A percentile compares a stretch with the other conserved stretches of the same genome.
Evolutionary conservation across 2,113 vertebrate species (phyloP).

Genomic region (Albula goreensis): DNA sequence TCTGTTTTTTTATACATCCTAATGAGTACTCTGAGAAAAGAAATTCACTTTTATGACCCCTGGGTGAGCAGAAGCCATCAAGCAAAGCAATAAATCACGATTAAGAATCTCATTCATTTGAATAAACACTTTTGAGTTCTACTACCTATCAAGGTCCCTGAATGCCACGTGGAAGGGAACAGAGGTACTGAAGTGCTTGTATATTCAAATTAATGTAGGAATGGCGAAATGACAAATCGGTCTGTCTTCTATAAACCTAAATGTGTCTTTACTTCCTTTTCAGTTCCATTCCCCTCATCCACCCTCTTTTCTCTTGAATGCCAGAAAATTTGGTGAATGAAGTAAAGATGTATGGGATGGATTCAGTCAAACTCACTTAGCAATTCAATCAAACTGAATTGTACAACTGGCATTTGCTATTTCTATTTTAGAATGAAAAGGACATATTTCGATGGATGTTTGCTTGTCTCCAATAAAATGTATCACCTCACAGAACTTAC

Average conservation of each 20-base stretch:
- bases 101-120: constrained; percentile 26
- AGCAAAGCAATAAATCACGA: constrained; percentile 4
- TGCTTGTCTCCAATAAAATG: too few species aligned
- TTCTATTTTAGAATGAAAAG: too few species aligned
- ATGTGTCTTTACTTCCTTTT: neutral
- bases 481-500: too few species aligned
- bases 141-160: neutral
- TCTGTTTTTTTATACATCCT: neutral
- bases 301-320: neutral
- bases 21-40: constrained; percentile 7
- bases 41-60: constrained; percentile 27
- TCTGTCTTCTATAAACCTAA: neutral
- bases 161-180: neutral
- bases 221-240: constrained; percentile 1
- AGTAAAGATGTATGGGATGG: neutral
- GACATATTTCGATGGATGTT: too few species aligned
- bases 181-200: constrained; percentile 4
- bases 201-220: constrained; percentile 6
- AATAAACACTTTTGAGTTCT: constrained; percentile 10
- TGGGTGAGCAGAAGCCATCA: constrained; percentile 17
- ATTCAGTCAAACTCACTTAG: neutral
- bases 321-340: neutral
- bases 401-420: too few species aligned
- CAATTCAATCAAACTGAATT: too few species aligned
- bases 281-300: neutral